phyloP scores from a whole-genome alignment of 2,888 invertebrate species.

The Phaonia tiefii region DNA sequence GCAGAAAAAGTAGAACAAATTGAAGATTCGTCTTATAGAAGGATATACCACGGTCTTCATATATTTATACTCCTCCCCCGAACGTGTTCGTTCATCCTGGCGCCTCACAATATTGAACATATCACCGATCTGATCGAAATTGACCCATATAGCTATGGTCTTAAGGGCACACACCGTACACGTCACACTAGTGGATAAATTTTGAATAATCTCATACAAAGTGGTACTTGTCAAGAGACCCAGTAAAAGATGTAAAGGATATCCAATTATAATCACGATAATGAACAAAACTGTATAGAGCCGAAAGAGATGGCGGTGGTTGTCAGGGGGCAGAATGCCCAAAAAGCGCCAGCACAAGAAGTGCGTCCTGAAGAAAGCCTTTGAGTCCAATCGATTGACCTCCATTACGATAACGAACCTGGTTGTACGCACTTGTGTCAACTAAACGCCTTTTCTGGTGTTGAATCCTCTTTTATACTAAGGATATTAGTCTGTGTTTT shows the following conservation, averaged over 20 bases:
- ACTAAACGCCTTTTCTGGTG: too few relatives aligned
- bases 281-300: conserved; percentile 58
- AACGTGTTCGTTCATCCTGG: conserved; percentile 48
- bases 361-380: conserved; percentile 26
- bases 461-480: too few relatives aligned
- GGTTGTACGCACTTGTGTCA: too few relatives aligned
- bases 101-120: conserved; percentile 55
- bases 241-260: conserved; percentile 66
- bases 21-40: neutral
- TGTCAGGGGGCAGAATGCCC: conserved; percentile 49
- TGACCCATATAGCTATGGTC: conserved; percentile 57
- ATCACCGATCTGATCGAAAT: conserved; percentile 48
- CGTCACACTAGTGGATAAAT: conserved; percentile 61
- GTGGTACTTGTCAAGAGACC: conserved; percentile 56
- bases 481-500: too few relatives aligned
- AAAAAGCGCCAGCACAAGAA: conserved; percentile 57
- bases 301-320: conserved; percentile 43
- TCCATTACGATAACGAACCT: too few relatives aligned
- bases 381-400: too few relatives aligned
- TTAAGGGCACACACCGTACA: conserved; percentile 61
- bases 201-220: conserved; percentile 60
- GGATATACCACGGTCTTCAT: neutral
- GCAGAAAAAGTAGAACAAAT: neutral
- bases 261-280: conserved; percentile 57
- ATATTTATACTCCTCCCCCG: neutral